These are phyloP conservation scores for Torymus tubicola DNA, from an alignment of 2,888 invertebrate species.

Conservation along the genomic window DNA sequence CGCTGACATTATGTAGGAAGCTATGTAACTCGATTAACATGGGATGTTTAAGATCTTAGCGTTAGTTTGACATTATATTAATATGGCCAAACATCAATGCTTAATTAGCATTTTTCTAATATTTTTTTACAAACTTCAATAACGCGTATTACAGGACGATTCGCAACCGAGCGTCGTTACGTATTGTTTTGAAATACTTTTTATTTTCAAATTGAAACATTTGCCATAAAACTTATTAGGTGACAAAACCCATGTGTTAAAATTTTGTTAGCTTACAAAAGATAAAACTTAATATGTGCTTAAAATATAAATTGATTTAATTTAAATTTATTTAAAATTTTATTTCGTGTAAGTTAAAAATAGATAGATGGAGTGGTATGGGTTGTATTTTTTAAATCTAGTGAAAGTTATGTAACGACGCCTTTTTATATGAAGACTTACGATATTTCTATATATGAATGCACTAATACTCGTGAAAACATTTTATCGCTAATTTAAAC, in stretches of 20 bases:
- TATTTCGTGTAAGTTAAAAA: too few species aligned
- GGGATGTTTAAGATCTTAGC: constrained; percentile 29
- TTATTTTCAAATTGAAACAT: neutral
- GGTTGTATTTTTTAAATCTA: too few species aligned
- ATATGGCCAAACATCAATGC: constrained; percentile 8
- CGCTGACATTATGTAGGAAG: constrained; percentile 26
- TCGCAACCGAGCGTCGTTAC: neutral
- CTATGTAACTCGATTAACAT: constrained; percentile 20
- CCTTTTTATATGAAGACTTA: constrained; percentile 7
- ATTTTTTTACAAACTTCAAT: constrained; percentile 23
- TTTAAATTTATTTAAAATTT: neutral
- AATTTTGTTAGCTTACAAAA: too few species aligned
- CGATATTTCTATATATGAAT: constrained; percentile 21
- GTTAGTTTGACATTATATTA: constrained; percentile 8
- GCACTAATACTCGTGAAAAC: constrained; percentile 1
- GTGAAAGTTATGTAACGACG: constrained; percentile 21
- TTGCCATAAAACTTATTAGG: too few species aligned
- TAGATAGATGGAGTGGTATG: too few species aligned
- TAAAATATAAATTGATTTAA: constrained; percentile 1
- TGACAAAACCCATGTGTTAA: too few species aligned
- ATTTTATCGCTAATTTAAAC: constrained; percentile 24
- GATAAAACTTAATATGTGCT: too few species aligned
- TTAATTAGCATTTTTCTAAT: constrained; percentile 21
- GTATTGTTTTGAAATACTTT: neutral
- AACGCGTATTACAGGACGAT: constrained; percentile 1